Base-by-base conservation (phyloP, 2,888 invertebrate species). In the Linyphia triangularis region DNA sequence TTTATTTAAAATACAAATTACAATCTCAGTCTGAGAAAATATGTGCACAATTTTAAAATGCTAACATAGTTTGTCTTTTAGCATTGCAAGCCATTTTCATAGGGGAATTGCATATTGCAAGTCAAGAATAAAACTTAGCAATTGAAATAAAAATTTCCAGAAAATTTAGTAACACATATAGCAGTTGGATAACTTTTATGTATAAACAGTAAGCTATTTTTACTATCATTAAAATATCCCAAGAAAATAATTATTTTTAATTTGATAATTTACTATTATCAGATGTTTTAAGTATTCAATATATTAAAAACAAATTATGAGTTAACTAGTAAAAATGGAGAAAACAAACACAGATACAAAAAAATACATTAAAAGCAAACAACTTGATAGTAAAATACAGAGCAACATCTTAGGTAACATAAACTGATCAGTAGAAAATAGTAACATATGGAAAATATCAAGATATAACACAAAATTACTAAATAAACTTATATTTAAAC, bases 1-100 rank as follows among this genome's bases (percentile, higher is more conserved):
- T 73, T 77, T 77, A 77, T 77, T 77, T 77, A 77, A 77, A 77
- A 77, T 77, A 77, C 77, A 77, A 77, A 63, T 63, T 40, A 77
- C 63, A 77, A 59, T 40, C 24, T 77, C 77, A 77, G 26, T 33
- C 63, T 37, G 40, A 77, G 61, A 77, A 77, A 75, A 75, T 75
- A 77, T 63, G 61, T 77, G 77, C 77, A 70, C 16, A 77, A 28
- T 73, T 51, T 73, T 30, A 73, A 73, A 77, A 77, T 37, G 63
- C 40, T 37, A 77, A 63, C 77, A 40, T 77, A 77, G 33, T 61
- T 72, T 61, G 73, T 73, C 30, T 33, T 67, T 33, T 19, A 73
- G n/a, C 19, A 33, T 43, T 51, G 43, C 43, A 28, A 43, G 24
- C 37, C 26, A 70, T n/a, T 69, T 37, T 33, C 33, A 9, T 33